Percentiles rank a stretch among this genome's conserved stretches.
Evolutionary conservation across 2,888 invertebrate species (phyloP).

Genomic region (Pyrgus malvae): DNA sequence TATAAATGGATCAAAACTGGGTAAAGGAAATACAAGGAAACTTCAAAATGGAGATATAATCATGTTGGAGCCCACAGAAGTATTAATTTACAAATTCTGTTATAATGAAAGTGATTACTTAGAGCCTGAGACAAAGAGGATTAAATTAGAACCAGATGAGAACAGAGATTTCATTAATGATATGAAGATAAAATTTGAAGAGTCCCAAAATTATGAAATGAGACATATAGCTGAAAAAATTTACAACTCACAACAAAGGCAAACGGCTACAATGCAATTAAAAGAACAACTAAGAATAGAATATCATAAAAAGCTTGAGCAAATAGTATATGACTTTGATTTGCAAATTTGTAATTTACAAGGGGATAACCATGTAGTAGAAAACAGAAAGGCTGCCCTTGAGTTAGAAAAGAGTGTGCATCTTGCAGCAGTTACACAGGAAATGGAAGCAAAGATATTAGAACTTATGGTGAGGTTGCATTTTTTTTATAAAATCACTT

Average conservation of each 20-base stretch:
- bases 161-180: conserved; percentile 50
- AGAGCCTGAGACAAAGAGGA: conserved; percentile 55
- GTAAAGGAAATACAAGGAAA: conserved; percentile 50
- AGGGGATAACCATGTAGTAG: conserved; percentile 73
- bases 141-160: conserved; percentile 49
- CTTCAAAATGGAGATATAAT: conserved; percentile 60
- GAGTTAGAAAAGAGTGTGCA: conserved; percentile 69
- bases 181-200: conserved; percentile 68
- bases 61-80: conserved; percentile 54
- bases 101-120: conserved; percentile 37
- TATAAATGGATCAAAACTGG: conserved; percentile 64
- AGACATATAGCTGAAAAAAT: conserved; percentile 69
- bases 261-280: conserved; percentile 59
- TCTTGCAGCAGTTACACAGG: conserved; percentile 49
- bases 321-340: conserved; percentile 66
- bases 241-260: conserved; percentile 63
- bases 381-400: conserved; percentile 65
- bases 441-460: conserved; percentile 63
- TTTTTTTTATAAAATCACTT: no score
- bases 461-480: conserved; percentile 55
- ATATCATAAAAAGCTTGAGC: conserved; percentile 70
- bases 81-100: conserved; percentile 62
- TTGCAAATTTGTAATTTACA: conserved; percentile 66
- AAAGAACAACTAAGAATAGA: conserved; percentile 67
- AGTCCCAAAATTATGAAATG: conserved; percentile 66